phyloP scores from a whole-genome alignment of 2,888 invertebrate genomes.

The Polydrusus cervinus region DNA sequence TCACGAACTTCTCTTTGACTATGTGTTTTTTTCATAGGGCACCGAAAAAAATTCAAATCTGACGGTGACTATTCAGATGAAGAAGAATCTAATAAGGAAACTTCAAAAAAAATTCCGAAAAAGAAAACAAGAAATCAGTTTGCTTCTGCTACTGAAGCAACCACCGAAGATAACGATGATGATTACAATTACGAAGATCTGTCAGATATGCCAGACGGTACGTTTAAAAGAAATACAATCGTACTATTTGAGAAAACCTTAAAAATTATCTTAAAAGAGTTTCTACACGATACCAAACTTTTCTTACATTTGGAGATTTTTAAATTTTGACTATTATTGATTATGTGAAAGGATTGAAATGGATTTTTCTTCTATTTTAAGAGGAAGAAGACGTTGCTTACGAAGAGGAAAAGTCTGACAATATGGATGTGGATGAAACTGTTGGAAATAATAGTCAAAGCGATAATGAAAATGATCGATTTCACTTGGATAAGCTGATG shows the following conservation, averaged over 20 bases:
- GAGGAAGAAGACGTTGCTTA: conserved; percentile 49
- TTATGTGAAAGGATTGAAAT: background rate
- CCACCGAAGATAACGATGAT: conserved; percentile 54
- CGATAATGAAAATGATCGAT: conserved; percentile 20
- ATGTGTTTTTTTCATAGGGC: conserved; percentile 18
- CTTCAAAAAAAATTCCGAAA: conserved; percentile 47
- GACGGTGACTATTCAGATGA: conserved; percentile 61
- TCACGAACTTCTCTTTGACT: background rate
- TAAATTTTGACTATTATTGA: too few relatives aligned
- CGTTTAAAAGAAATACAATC: conserved; percentile 1
- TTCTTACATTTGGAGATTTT: too few relatives aligned
- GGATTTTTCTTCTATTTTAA: conserved; percentile 17
- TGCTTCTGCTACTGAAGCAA: conserved; percentile 50
- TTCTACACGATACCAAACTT: too few relatives aligned
- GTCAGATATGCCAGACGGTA: conserved; percentile 40
- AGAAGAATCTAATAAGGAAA: conserved; percentile 56
- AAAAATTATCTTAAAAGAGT: background rate
- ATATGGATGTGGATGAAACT: conserved; percentile 34
- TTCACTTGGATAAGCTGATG: conserved; percentile 25
- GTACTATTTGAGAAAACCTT: background rate
- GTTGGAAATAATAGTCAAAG: conserved; percentile 15
- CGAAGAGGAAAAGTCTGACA: conserved; percentile 32
- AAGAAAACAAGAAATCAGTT: conserved; percentile 58
- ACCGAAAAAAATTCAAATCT: conserved; percentile 47
- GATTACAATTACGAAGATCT: conserved; percentile 54